Base-by-base conservation (phyloP, 2,113 vertebrate species). In the Phaethornis superciliosus region DNA sequence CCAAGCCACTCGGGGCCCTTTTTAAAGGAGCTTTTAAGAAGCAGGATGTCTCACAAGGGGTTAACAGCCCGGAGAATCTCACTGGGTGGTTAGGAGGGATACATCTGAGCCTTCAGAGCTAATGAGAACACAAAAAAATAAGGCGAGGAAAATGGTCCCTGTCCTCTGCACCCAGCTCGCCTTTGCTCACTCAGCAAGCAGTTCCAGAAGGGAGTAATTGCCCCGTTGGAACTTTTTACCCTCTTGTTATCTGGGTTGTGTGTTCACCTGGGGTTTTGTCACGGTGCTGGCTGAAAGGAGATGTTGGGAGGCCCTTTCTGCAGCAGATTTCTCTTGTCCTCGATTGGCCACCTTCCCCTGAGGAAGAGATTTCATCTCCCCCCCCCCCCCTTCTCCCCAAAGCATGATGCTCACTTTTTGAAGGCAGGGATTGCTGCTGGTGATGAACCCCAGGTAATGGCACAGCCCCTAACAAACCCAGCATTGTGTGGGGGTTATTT, bases 391-490 rank as follows among this genome's bases (percentile, higher is more conserved):
- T n/a, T n/a, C n/a, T n/a, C n/a, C n/a, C n/a, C n/a, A n/a, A n/a
- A n/a, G n/a, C n/a, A n/a, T n/a, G 26, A 7, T 40, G 1, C 79
- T 68, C 65, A 13, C 55, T 54, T 83, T 60, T 14, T 65, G 62
- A 90, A 88, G 23, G 19, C 52, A 20, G 81, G 35, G 28, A 59
- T 62, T 46, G 59, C 59, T 32, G 63, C 77, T 88, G 74, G 9
- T 77, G 80, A 94, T 92, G 88, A 92, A 59, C 74, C 33, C 37
- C 42, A 33, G 82, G 68, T 86, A 92, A 95, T 86, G 88, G 92
- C 80, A 78, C 72, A 71, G 70, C 72, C 85, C 30, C 68, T 83
- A 75, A 93, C 47, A 44, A 77, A 80, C 24, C 65, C 22, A 40
- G 49, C 70, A 30, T 72, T 87, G 72, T 81, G 70, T 23, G 18